phyloP scores from a whole-genome alignment of 2,888 invertebrate species.

The Eulithis testata region DNA sequence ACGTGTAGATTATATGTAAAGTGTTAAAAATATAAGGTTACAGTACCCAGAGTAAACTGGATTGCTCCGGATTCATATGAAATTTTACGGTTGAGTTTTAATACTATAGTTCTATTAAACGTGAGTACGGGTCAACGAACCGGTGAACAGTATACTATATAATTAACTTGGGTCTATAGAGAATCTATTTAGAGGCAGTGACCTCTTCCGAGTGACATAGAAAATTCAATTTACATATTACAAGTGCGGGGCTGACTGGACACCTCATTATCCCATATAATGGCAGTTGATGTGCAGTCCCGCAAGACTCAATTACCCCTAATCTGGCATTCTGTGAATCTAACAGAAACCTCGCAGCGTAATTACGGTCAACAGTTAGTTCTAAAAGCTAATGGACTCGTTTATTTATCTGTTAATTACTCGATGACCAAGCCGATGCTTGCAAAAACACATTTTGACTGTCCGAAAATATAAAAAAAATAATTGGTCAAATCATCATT shows the following conservation, averaged over 20 bases:
- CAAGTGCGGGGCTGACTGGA: constrained; percentile 72
- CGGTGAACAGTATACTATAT: constrained; percentile 18
- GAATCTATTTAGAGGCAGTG: constrained; percentile 56
- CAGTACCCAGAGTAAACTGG: too few relatives aligned
- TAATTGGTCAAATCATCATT: too few relatives aligned
- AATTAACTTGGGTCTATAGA: constrained; percentile 23
- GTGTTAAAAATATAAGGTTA: too few relatives aligned
- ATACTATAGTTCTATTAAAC: background rate
- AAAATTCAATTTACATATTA: constrained; percentile 81
- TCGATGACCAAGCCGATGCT: constrained; percentile 30
- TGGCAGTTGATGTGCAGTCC: constrained; percentile 71
- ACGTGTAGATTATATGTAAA: too few relatives aligned
- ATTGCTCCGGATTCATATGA: background rate
- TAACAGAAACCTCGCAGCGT: constrained; percentile 70
- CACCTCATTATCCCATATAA: constrained; percentile 82
- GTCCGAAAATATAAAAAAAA: constrained; percentile 1
- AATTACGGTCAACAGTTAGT: constrained; percentile 70
- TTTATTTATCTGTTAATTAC: constrained; percentile 75
- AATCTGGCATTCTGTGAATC: constrained; percentile 78
- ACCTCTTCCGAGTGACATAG: constrained; percentile 59
- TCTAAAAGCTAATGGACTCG: constrained; percentile 70
- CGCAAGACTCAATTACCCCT: constrained; percentile 79
- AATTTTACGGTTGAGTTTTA: too few relatives aligned
- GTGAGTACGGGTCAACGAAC: constrained; percentile 2
- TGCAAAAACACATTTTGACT: constrained; percentile 4